These are phyloP conservation scores for Accipiter virgatus DNA, from an alignment of 2,113 vertebrate genomes.

Conservation along the genomic window DNA sequence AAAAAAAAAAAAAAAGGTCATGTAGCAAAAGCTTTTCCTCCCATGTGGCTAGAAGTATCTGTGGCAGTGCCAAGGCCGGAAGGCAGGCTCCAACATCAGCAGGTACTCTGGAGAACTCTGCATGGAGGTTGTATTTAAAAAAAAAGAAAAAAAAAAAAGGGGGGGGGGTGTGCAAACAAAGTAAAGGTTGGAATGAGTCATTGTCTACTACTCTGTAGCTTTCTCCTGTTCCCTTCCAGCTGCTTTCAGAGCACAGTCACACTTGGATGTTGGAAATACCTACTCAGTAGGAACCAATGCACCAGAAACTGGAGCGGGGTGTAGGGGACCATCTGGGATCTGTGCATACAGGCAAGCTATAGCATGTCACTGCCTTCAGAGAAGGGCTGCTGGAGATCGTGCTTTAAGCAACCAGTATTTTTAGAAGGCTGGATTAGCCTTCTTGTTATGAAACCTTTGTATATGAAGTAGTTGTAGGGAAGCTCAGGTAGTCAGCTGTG, in stretches of 20 bases:
- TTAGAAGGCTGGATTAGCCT: neutral
- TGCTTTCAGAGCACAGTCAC: neutral
- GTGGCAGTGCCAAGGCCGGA: constrained; percentile 20
- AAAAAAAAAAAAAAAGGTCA: constrained; percentile 21
- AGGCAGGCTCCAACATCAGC: constrained; percentile 10
- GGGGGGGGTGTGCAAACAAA: neutral
- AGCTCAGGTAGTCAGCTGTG: neutral
- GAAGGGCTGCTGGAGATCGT: neutral
- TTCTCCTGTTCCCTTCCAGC: constrained; percentile 13
- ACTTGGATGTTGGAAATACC: neutral
- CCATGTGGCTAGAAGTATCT: constrained; percentile 17
- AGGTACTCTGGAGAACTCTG: constrained; percentile 39
- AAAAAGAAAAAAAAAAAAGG: neutral
- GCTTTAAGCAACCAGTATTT: neutral
- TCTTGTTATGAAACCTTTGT: neutral
- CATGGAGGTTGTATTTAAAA: constrained; percentile 56
- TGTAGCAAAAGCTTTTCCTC: constrained; percentile 57
- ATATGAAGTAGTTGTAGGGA: neutral
- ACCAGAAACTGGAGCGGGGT: neutral
- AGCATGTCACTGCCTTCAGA: neutral
- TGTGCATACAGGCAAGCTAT: neutral
- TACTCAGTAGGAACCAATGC: neutral
- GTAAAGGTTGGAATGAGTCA: constrained; percentile 70
- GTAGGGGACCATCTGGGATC: neutral
- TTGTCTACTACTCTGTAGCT: constrained; percentile 9